Evolutionary conservation across 1,140 invertebrate genomes (phyloP), one percentile per base, ranked within the genome.

Genomic region (Drosophila ohnishii): DNA sequence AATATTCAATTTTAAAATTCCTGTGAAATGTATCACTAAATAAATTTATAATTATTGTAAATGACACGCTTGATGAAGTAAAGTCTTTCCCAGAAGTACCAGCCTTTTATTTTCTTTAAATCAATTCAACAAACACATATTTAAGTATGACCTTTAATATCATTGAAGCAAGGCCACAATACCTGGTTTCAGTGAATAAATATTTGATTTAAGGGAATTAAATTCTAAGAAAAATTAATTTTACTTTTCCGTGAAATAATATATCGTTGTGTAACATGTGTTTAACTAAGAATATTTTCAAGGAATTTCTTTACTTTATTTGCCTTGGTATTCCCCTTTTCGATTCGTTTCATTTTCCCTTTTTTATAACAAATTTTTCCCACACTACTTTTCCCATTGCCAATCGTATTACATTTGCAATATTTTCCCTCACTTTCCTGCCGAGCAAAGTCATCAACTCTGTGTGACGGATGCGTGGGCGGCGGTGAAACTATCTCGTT

Each of bases 371-470:
- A 32, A 50, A 50, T 50, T 5, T n/a, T 14, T 6, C 28, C 28
- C 48, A 14, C 19, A 30, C 14, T 30, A 10, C 37, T 22, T 50
- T 19, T 4, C 34, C 45, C 40, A 16, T 32, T 71, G 63, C 69
- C 83, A 88, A 88, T 78, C 79, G 63, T 87, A 87, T 87, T 87
- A 87, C 72, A 87, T 87, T 83, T 80, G 72, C 80, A 83, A 87
- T 87, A 87, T 88, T 88, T 66, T 80, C 61, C 76, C 72, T 45
- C 61, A 61, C 74, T 70, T 57, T 63, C 55, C 42, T 39, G 25
- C 42, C n/a, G 39, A 60, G 42, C 70, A 67, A 65, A 65, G 67
- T 71, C 67, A 77, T 78, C 69, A 62, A 55, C 28, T 62, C 19
- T 56, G 71, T 63, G 58, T 63, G 58, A 71, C 57, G 69, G 48